Evolutionary conservation across 2,797 vertebrate genomes (phyloP).

Genomic region (Kryptopterus vitreolus): DNA sequence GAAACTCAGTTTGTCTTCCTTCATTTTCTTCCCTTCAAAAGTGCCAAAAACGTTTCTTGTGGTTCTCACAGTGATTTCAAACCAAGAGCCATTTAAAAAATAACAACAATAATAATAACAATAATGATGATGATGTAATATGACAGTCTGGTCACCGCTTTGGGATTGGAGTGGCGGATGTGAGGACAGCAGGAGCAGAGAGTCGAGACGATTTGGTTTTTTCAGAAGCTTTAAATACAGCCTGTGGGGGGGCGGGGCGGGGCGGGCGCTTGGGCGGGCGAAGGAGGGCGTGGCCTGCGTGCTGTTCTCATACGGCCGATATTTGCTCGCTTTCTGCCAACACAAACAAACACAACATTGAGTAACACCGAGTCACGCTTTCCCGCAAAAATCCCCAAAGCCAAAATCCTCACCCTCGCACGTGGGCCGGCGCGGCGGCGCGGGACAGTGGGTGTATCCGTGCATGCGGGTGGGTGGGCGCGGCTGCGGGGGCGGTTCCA

Average conservation of each 20-base stretch:
- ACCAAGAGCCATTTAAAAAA: neutral
- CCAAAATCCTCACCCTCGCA: slow-evolving; percentile 43
- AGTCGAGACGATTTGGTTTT: neutral
- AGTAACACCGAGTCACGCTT: too few species aligned
- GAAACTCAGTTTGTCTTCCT: slow-evolving; percentile 8
- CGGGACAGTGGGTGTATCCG: slow-evolving; percentile 55
- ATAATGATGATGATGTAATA: neutral
- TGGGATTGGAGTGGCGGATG: slow-evolving; percentile 11
- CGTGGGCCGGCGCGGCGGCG: slow-evolving; percentile 42
- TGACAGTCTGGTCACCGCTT: neutral
- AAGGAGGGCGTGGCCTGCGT: too few species aligned
- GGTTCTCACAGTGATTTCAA: slow-evolving; percentile 83
- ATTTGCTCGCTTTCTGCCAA: slow-evolving; percentile 83
- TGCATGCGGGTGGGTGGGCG: slow-evolving; percentile 61
- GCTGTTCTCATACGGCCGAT: slow-evolving; percentile 80
- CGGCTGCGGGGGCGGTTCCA: slow-evolving; percentile 70
- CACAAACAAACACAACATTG: neutral
- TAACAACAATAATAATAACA: neutral
- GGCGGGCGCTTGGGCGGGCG: too few species aligned
- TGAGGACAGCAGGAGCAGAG: slow-evolving; percentile 1
- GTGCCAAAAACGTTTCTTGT: slow-evolving; percentile 75
- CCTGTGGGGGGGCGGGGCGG: too few species aligned
- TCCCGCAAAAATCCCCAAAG: too few species aligned
- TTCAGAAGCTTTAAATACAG: neutral
- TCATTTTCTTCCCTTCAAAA: slow-evolving; percentile 70